Percentiles rank a stretch among this genome's conserved stretches.
Conservation (phyloP, 2,113 vertebrate genomes). For the Athene noctua region DNA sequence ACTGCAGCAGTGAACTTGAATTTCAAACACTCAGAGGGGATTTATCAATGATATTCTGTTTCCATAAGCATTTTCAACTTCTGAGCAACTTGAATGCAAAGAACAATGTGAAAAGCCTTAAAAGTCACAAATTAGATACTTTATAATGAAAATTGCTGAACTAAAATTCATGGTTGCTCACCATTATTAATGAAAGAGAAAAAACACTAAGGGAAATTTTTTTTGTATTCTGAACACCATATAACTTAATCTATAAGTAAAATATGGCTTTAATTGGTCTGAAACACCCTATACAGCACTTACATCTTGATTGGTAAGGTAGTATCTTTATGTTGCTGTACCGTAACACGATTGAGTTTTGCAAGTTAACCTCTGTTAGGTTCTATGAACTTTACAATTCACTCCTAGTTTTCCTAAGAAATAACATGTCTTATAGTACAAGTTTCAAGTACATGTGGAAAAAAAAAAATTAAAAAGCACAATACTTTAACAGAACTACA, state of each 20-base stretch:
- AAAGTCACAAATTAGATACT: not conserved
- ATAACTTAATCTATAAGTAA: not conserved
- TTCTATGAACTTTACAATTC: not conserved
- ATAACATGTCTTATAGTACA: not conserved
- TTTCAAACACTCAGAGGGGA: not conserved
- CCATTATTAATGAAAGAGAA: not conserved
- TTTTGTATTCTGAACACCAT: rapidly evolving
- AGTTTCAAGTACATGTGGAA: not conserved
- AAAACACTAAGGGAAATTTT: not conserved
- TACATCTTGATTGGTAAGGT: rapidly evolving
- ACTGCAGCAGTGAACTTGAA: not conserved
- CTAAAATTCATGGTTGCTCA: not conserved
- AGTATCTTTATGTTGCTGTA: not conserved
- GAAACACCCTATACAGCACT: not conserved
- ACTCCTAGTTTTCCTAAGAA: not conserved
- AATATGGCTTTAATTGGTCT: not conserved
- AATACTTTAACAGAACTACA: not conserved
- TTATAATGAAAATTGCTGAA: not conserved
- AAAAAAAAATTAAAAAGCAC: not conserved
- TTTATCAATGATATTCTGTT: not conserved
- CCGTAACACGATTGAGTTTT: not conserved
- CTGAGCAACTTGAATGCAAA: not conserved
- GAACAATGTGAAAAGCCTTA: not conserved
- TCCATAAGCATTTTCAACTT: not conserved
- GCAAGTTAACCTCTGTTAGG: rapidly evolving